Percentiles rank a stretch among this genome's conserved stretches.
These are phyloP conservation scores for Yasuhikotakia modesta DNA, from an alignment of 2,797 vertebrate species.

Conservation along the genomic window DNA sequence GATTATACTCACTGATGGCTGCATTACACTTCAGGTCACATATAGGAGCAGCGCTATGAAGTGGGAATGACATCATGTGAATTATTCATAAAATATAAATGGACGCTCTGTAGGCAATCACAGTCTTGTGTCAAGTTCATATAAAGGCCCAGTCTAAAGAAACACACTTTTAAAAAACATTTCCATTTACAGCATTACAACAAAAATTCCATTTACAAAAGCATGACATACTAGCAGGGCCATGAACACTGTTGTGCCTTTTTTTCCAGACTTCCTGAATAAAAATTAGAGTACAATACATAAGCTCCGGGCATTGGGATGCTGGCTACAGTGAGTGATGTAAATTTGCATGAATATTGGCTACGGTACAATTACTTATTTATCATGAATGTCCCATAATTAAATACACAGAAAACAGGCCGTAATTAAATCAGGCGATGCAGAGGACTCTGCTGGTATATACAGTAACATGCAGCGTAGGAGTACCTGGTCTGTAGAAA, in stretches of 20 bases:
- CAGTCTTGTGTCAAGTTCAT: constrained; percentile 9
- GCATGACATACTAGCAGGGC: constrained; percentile 31
- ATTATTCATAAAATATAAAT: constrained; percentile 3
- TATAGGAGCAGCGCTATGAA: constrained; percentile 1
- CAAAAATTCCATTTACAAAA: constrained; percentile 11
- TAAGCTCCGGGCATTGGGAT: constrained; percentile 21
- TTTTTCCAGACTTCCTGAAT: constrained; percentile 31
- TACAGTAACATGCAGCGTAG: not conserved
- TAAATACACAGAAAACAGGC: constrained; percentile 31
- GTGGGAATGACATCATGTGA: constrained; percentile 21
- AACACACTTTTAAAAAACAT: constrained; percentile 30
- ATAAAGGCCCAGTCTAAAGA: not conserved
- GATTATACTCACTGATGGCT: constrained; percentile 23
- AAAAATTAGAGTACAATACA: constrained; percentile 36
- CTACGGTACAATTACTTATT: constrained; percentile 18
- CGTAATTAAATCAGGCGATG: constrained; percentile 25
- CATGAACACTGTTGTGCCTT: not conserved
- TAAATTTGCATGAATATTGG: constrained; percentile 16
- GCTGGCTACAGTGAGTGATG: constrained; percentile 17
- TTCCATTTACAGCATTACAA: not conserved
- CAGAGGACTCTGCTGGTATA: not conserved
- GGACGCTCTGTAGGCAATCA: constrained; percentile 6
- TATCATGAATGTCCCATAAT: constrained; percentile 41
- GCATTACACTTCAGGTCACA: constrained; percentile 25
- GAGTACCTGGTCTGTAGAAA: not conserved